Evolutionary conservation across 2,797 vertebrate species (phyloP).

Genomic region (Urophycis tenuis): DNA sequence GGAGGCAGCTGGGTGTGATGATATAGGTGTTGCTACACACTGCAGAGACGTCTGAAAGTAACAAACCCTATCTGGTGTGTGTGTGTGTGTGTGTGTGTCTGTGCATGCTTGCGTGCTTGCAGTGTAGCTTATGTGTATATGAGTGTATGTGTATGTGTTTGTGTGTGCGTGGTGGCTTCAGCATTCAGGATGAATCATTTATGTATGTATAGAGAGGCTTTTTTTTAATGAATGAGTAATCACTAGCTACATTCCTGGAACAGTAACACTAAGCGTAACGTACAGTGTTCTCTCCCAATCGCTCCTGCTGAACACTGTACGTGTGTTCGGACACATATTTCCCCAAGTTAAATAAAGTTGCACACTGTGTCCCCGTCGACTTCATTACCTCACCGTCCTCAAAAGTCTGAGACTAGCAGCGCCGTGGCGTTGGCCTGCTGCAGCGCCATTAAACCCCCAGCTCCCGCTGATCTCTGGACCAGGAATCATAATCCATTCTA

Average conservation of each 20-base stretch:
- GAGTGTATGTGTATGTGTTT: background rate
- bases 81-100: background rate
- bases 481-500: conserved; percentile 24
- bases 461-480: conserved; percentile 4
- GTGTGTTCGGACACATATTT: background rate
- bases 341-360: background rate
- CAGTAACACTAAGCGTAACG: background rate
- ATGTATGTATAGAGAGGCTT: background rate
- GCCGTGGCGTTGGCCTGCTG: background rate
- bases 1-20: no score
- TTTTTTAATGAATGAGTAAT: background rate
- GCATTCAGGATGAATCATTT: background rate
- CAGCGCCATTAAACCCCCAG: background rate
- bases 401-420: background rate
- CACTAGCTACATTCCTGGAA: background rate
- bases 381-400: conserved; percentile 3
- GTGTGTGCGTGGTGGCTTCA: background rate
- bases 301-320: background rate
- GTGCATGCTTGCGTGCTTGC: background rate
- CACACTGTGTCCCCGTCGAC: background rate
- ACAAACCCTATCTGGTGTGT: background rate
- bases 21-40: no score
- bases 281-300: background rate
- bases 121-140: no score
- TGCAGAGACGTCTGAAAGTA: no score